phyloP scores from a whole-genome alignment of 1,140 invertebrate species.

The Manduca sexta region DNA sequence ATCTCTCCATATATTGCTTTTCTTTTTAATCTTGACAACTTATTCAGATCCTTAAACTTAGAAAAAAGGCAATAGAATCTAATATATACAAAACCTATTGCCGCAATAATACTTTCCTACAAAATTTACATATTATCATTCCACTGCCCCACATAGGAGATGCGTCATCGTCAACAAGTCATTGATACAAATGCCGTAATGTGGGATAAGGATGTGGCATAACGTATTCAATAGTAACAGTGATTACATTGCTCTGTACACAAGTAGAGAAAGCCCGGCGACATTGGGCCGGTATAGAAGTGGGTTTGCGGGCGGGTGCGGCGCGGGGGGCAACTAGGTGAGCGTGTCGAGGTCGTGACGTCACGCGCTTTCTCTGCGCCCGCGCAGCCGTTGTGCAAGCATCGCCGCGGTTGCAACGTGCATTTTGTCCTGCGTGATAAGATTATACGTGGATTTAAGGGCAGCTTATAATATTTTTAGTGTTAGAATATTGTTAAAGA shows the following conservation, averaged over 20 bases:
- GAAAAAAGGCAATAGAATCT: no score
- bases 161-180: no score
- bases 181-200: neutral
- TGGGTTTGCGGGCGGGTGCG: conserved; percentile 47
- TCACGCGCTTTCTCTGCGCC: conserved; percentile 65
- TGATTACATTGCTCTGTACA: conserved; percentile 7
- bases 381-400: conserved; percentile 43
- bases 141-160: no score
- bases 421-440: conserved; percentile 5
- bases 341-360: conserved; percentile 71
- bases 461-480: no score
- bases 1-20: no score
- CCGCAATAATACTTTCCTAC: no score
- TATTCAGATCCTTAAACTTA: no score
- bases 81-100: no score
- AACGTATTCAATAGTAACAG: conserved; percentile 13
- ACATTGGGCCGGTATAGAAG: conserved; percentile 56
- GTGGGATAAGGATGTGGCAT: conserved; percentile 1
- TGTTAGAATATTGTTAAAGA: no score
- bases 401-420: conserved; percentile 15
- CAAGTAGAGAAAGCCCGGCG: conserved; percentile 50
- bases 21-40: no score
- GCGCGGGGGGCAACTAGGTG: conserved; percentile 54
- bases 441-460: no score
- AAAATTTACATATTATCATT: no score